Evolutionary conservation across 2,797 vertebrate species (phyloP).

Genomic region (Sebastes oblongus): DNA sequence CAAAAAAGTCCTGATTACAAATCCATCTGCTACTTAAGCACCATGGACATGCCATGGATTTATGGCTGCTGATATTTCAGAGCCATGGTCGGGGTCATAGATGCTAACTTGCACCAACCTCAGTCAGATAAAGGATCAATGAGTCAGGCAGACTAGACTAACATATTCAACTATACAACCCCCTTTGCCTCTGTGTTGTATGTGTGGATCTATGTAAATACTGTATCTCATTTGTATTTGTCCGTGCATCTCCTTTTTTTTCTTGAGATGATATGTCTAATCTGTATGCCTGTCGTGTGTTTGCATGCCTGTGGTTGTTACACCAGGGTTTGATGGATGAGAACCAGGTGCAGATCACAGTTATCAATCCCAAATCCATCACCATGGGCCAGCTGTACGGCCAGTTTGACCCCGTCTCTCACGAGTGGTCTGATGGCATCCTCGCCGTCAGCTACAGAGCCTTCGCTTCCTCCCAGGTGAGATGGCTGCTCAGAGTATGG

Average conservation of each 20-base stretch:
- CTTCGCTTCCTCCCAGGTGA: slow-evolving; percentile 87
- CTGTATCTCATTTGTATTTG: not conserved
- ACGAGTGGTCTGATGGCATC: slow-evolving; percentile 93
- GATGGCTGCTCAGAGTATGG: not conserved
- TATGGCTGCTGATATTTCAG: too few species aligned
- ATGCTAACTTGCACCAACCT: not conserved
- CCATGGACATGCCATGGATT: not conserved
- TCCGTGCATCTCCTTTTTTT: not conserved
- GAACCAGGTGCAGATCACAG: slow-evolving; percentile 90
- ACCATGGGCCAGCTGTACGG: slow-evolving; percentile 94
- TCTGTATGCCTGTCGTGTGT: not conserved
- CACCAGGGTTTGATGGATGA: slow-evolving; percentile 89
- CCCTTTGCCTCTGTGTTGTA: not conserved
- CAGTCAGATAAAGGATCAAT: not conserved
- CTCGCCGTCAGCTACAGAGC: slow-evolving; percentile 90
- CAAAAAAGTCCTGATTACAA: too few species aligned
- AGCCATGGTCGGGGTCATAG: not conserved
- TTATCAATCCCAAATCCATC: slow-evolving; percentile 92
- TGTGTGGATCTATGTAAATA: not conserved
- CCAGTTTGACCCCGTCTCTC: slow-evolving; percentile 91
- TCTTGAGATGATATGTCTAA: not conserved
- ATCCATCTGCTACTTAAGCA: not conserved
- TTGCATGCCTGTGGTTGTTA: not conserved
- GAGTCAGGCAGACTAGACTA: not conserved
- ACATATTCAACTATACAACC: not conserved